Conservation (phyloP, 2,888 invertebrate genomes). For the Oscheius sp. region DNA sequence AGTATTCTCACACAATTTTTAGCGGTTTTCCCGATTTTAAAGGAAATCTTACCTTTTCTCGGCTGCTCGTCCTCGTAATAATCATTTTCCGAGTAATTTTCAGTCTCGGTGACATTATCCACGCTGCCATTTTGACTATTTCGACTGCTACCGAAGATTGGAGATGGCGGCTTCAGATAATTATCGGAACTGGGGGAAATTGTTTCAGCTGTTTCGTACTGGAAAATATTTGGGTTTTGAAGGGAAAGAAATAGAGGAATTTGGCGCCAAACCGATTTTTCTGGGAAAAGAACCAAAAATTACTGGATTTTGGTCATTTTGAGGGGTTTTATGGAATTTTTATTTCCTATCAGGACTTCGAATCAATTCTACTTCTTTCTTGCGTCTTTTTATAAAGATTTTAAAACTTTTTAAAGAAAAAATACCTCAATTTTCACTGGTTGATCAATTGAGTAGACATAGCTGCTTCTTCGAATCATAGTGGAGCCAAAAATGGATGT, state of each 20-base stretch:
- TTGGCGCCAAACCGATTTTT: too few species aligned
- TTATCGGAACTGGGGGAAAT: background rate
- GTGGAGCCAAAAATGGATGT: background rate
- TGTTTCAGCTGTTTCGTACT: too few species aligned
- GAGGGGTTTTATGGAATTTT: too few species aligned
- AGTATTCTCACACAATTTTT: background rate
- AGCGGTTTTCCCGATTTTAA: background rate
- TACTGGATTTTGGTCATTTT: too few species aligned
- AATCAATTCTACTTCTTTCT: too few species aligned
- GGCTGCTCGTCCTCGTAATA: background rate
- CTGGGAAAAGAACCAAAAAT: too few species aligned
- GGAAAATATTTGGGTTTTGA: slow-evolving; percentile 1
- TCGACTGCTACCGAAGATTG: background rate
- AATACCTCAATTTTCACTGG: background rate
- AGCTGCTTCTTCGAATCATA: slow-evolving; percentile 14
- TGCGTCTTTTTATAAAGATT: too few species aligned
- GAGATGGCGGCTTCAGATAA: slow-evolving; percentile 12
- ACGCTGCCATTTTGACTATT: slow-evolving; percentile 1
- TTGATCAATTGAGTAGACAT: slow-evolving; percentile 12
- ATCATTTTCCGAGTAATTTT: background rate
- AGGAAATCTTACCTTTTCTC: background rate
- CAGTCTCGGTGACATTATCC: background rate
- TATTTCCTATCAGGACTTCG: too few species aligned
- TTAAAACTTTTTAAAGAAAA: background rate
- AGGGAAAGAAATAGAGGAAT: background rate